Base-by-base conservation (phyloP, 2,797 vertebrate genomes). In the Orientallactaga sibirica region DNA sequence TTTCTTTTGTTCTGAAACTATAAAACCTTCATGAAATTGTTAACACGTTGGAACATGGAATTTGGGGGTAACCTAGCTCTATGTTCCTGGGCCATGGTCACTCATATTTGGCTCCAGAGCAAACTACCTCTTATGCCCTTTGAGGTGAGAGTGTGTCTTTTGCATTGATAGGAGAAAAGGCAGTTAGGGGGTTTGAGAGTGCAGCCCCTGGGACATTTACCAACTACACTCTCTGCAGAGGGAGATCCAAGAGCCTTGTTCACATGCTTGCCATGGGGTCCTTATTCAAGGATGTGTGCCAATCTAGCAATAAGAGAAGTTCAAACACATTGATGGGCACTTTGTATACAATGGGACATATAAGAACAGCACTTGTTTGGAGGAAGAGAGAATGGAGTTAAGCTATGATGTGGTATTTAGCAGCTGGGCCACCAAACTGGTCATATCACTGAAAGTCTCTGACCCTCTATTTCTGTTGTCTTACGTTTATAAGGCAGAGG, bases 371-470 rank as follows among this genome's bases (percentile, higher is more conserved):
- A 58, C 4, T 75, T 76, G 22, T 14, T 91, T 86, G 43, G 27
- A 74, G 66, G 27, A 8, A 74, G 64, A 67, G 12, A 86, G n/a
- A 85, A 95, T 33, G n/a, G 66, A 92, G 25, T 66, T 91, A 89
- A 87, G 33, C 24, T 27, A 71, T 74, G 10, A 67, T 37, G 10
- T 68, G 58, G 19, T 58, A 77, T 25, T 81, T 91, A 78, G 22
- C 20, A 75, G 25, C 43, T 86, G 4, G 89, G 5, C 73, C 22
- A 62, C 7, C 7, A 61, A 20, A 61, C 1, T 92, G 52, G 19
- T 1, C 33, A 86, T 71, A 3, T 82, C 79, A 41, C 11, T 85
- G 37, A 89, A 91, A 71, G 55, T 80, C 29, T 91, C 29, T 37
- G 22, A 94, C 19, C 20, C 43, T 90, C 78, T 73, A 15, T 88